phyloP scores from a whole-genome alignment of 2,113 vertebrate species.

The Mus pahari region DNA sequence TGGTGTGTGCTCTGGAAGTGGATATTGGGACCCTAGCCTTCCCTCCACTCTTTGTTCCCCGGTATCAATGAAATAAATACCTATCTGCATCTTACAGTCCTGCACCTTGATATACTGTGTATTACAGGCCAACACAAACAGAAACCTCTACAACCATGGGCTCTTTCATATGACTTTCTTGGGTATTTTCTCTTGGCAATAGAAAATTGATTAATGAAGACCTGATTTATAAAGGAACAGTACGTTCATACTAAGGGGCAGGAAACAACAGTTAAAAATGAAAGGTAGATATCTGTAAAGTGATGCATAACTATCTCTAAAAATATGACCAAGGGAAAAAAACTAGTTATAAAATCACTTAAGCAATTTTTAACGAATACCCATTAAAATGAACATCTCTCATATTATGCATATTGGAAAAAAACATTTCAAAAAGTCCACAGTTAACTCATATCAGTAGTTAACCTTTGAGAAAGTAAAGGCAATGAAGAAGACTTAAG shows the following conservation, averaged over 20 bases:
- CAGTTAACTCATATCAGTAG: background rate
- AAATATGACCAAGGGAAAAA: background rate
- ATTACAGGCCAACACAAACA: background rate
- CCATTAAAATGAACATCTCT: background rate
- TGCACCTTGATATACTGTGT: no score
- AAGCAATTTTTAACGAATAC: background rate
- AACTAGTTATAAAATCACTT: background rate
- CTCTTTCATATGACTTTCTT: background rate
- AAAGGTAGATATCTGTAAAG: background rate
- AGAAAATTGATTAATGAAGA: background rate
- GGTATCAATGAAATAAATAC: background rate
- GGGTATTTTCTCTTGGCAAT: background rate
- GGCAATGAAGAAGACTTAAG: background rate
- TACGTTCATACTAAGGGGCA: background rate
- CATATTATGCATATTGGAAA: background rate
- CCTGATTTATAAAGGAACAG: background rate
- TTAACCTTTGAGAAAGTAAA: background rate
- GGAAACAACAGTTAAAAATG: background rate
- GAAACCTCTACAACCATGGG: background rate
- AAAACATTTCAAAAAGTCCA: conserved; percentile 24
- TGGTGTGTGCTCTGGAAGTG: no score
- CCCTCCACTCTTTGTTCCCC: background rate
- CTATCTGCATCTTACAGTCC: background rate
- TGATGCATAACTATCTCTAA: background rate
- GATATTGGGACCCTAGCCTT: no score